Conservation (phyloP, 2,888 invertebrate species). For the Acleris holmiana region DNA sequence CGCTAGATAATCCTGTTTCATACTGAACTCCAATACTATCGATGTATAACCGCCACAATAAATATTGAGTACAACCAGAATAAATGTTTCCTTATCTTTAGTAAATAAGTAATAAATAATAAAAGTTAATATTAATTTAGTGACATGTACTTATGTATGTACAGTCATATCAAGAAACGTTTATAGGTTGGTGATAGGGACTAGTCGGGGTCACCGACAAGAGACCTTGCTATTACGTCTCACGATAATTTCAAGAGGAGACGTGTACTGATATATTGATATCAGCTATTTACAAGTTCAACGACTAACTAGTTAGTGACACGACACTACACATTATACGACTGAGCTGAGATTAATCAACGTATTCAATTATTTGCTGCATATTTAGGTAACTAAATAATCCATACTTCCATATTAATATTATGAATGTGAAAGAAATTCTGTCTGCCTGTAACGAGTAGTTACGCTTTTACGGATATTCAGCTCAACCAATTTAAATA, state of each 20-base stretch:
- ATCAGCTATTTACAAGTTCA: slow-evolving; percentile 38
- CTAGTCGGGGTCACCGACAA: slow-evolving; percentile 34
- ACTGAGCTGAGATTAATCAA: no score
- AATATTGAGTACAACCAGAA: not conserved
- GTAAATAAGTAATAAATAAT: no score
- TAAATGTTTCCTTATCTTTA: slow-evolving; percentile 11
- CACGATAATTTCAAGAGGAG: slow-evolving; percentile 31
- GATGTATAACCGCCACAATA: not conserved
- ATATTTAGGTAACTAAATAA: not conserved
- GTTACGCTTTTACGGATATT: no score
- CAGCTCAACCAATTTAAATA: no score
- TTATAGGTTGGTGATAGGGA: slow-evolving; percentile 21
- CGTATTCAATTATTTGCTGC: not conserved
- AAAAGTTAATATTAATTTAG: no score
- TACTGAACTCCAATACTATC: slow-evolving; percentile 6
- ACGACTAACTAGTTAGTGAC: slow-evolving; percentile 37
- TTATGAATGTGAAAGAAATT: no score
- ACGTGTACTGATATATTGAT: slow-evolving; percentile 27
- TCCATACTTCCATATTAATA: no score
- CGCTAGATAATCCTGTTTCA: slow-evolving; percentile 12
- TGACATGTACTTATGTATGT: not conserved
- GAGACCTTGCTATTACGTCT: slow-evolving; percentile 31
- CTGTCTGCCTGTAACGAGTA: no score
- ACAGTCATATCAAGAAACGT: slow-evolving; percentile 5
- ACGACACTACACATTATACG: slow-evolving; percentile 37